These are phyloP conservation scores for Sceloporus tristichus DNA, from an alignment of 2,113 vertebrate species.

Conservation along the genomic window DNA sequence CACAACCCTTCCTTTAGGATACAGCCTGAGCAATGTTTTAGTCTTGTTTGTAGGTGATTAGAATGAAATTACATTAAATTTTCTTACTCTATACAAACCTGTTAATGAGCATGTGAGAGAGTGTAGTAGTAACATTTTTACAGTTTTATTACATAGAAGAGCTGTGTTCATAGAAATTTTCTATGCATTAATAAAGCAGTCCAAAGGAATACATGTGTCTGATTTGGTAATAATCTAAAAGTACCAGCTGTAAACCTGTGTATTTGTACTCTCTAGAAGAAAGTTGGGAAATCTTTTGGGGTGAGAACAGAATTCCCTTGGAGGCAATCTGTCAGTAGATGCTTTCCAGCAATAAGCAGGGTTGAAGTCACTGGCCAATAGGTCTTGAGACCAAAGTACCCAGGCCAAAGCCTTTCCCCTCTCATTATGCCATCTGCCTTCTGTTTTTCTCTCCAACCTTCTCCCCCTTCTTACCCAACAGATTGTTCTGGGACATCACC, in stretches of 20 bases:
- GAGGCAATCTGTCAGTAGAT: background rate
- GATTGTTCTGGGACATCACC: background rate
- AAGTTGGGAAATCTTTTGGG: too few species aligned
- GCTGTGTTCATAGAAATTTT: constrained; percentile 6
- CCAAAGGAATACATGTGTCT: constrained; percentile 10
- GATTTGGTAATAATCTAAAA: background rate
- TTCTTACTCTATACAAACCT: background rate
- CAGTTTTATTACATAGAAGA: background rate
- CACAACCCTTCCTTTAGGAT: background rate
- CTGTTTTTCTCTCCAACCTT: background rate
- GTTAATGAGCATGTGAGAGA: rapidly evolving
- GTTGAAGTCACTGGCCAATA: background rate
- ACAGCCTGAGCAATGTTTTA: background rate
- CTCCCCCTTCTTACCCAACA: background rate
- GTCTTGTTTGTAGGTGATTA: background rate
- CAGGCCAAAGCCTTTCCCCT: background rate
- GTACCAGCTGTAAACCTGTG: background rate
- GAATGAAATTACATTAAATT: background rate
- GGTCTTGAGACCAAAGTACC: background rate
- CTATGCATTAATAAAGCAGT: constrained; percentile 58
- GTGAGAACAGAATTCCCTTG: background rate
- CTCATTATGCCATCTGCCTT: background rate
- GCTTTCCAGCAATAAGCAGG: background rate
- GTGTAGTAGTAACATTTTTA: rapidly evolving
- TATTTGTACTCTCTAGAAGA: background rate